phyloP scores from a whole-genome alignment of 2,888 invertebrate species.

The Sarcophaga carnaria region DNA sequence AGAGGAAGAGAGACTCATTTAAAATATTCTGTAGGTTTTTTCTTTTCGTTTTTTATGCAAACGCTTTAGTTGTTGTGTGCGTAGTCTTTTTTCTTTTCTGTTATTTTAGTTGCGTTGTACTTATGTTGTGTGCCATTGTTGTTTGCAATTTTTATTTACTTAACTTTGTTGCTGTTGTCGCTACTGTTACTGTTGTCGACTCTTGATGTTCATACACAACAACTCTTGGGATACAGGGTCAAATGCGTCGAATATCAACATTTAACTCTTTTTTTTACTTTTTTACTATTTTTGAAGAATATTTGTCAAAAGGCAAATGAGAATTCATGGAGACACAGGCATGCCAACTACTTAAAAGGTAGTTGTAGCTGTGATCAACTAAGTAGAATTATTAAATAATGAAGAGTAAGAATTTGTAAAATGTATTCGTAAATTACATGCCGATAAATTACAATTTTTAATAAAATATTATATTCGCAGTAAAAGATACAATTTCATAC shows the following conservation, averaged over 20 bases:
- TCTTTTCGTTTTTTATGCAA: not conserved
- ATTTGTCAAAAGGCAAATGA: slow-evolving; percentile 43
- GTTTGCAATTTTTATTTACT: slow-evolving; percentile 62
- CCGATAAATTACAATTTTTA: too few relatives aligned
- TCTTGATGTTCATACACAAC: slow-evolving; percentile 46
- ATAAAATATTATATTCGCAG: not conserved
- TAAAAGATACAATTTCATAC: not conserved
- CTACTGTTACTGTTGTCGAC: slow-evolving; percentile 42
- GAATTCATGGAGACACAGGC: not conserved
- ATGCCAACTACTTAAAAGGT: too few relatives aligned
- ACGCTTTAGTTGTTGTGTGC: not conserved
- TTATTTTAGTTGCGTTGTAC: not conserved
- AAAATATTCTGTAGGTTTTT: not conserved
- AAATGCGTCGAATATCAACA: slow-evolving; percentile 59
- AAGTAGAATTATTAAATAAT: not conserved
- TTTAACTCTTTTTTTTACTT: slow-evolving; percentile 5
- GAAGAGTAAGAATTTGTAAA: too few relatives aligned
- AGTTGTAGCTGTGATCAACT: not conserved
- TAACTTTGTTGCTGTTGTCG: slow-evolving; percentile 55
- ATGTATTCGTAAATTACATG: too few relatives aligned
- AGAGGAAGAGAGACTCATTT: too few relatives aligned
- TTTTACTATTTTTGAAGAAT: not conserved
- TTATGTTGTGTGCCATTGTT: slow-evolving; percentile 40
- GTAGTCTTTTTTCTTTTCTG: not conserved
- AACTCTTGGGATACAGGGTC: slow-evolving; percentile 60